These are phyloP conservation scores for Parauchenoglanis ngamensis DNA, from an alignment of 2,797 vertebrate species.

Conservation along the genomic window DNA sequence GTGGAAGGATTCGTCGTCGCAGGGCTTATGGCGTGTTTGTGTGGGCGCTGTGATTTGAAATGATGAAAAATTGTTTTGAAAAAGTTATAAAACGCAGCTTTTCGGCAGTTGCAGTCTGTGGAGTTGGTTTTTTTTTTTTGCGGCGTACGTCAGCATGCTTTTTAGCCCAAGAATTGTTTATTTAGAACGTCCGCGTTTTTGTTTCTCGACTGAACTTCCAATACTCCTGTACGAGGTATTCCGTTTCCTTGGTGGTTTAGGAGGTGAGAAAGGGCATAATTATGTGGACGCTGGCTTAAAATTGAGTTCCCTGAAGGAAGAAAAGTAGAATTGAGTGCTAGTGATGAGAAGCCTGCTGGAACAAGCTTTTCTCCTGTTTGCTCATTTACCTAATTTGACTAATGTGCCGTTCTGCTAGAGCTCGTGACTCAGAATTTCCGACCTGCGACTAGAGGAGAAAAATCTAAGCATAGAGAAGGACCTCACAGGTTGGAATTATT, in stretches of 20 bases:
- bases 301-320: not conserved
- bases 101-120: not conserved
- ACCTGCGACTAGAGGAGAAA: not conserved
- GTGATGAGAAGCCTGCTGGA: not conserved
- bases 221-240: not conserved
- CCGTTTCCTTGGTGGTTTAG: not conserved
- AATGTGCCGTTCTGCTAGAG: not conserved
- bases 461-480: not conserved
- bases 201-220: not conserved
- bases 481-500: not conserved
- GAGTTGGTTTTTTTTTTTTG: no score
- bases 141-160: not conserved
- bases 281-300: not conserved
- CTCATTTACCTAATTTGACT: not conserved
- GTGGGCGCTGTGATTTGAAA: not conserved
- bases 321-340: not conserved
- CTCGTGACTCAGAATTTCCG: not conserved
- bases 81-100: not conserved
- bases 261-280: not conserved
- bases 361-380: not conserved
- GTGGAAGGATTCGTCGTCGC: slow-evolving; percentile 16
- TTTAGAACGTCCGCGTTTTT: not conserved
- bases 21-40: not conserved
- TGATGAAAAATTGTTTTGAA: not conserved
- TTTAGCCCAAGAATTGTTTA: not conserved